phyloP scores from a whole-genome alignment of 2,113 vertebrate species.

The Lutjanus erythropterus region DNA sequence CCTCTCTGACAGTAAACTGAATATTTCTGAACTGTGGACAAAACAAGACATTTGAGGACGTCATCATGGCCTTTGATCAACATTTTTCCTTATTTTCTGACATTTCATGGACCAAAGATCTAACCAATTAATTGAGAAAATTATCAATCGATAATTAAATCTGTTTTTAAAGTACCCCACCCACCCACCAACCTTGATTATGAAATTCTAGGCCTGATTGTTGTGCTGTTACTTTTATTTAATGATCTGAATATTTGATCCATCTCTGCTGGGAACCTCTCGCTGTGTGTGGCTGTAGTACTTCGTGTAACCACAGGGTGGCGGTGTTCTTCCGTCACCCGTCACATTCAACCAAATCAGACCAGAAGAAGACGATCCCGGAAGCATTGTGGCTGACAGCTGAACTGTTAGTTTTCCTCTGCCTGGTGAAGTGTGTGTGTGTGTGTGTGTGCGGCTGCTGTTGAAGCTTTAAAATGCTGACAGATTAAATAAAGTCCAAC shows the following conservation, averaged over 20 bases:
- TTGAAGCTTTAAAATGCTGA: background rate
- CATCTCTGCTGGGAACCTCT: background rate
- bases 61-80: too few species aligned
- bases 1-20: too few species aligned
- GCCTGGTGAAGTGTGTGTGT: background rate
- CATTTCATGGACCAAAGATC: too few species aligned
- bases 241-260: background rate
- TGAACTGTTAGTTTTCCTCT: too few species aligned
- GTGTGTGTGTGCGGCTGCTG: background rate
- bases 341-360: background rate
- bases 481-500: background rate
- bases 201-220: too few species aligned
- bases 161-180: too few species aligned
- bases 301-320: accelerated
- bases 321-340: background rate
- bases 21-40: too few species aligned
- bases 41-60: too few species aligned
- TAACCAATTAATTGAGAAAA: too few species aligned
- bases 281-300: background rate
- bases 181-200: too few species aligned
- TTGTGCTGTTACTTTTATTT: background rate
- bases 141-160: too few species aligned
- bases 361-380: conserved; percentile 1
- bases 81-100: too few species aligned
- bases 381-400: background rate